phyloP scores from a whole-genome alignment of 2,113 vertebrate species.

The Callospermophilus lateralis region DNA sequence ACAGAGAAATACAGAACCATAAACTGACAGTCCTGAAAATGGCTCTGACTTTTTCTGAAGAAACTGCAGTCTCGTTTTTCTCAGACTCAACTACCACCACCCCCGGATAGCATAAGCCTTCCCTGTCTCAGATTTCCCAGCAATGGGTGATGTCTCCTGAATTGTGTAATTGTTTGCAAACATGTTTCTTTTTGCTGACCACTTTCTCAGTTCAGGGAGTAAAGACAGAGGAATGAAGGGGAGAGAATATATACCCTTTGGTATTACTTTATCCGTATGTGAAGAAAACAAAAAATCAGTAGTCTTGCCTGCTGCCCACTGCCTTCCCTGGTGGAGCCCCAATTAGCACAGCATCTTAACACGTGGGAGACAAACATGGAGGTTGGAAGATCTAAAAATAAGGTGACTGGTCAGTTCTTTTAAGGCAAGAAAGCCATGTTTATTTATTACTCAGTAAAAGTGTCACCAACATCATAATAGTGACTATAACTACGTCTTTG shows the following conservation, averaged over 20 bases:
- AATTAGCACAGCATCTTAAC: background rate
- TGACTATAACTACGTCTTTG: background rate
- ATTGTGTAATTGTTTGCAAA: background rate
- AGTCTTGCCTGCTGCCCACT: background rate
- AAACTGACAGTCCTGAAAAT: background rate
- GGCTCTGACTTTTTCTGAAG: conserved; percentile 5
- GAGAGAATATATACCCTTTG: background rate
- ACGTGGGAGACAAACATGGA: background rate
- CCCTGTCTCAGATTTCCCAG: background rate
- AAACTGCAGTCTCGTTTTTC: background rate
- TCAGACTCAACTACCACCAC: background rate
- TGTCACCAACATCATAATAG: background rate
- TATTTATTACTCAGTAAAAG: background rate
- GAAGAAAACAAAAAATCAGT: conserved; percentile 4
- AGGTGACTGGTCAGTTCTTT: background rate
- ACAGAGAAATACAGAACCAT: background rate
- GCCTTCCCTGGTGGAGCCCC: background rate
- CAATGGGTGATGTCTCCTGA: background rate
- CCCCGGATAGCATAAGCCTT: background rate
- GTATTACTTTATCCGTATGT: background rate
- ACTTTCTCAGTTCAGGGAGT: conserved; percentile 16
- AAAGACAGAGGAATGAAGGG: background rate
- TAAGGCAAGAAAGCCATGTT: background rate
- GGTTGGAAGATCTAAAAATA: background rate
- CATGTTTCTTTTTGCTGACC: background rate